Percentiles rank a stretch among this genome's conserved stretches.
Evolutionary conservation across 2,797 vertebrate genomes (phyloP).

Genomic region (Tauraco hartlaubi): DNA sequence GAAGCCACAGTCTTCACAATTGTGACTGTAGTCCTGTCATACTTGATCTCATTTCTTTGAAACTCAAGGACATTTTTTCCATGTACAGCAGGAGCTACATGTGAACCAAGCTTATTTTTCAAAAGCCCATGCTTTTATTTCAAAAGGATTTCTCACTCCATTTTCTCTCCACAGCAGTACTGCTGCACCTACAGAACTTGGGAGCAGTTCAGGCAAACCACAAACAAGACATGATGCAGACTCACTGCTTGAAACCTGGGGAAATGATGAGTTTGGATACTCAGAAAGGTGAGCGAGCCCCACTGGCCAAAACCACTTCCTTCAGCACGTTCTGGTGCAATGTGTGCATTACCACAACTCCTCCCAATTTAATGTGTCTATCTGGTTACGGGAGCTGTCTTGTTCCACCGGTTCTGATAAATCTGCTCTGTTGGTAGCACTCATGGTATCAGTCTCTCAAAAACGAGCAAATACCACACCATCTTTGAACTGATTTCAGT

Average conservation of each 20-base stretch:
- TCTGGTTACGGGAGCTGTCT: background rate
- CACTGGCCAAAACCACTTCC: background rate
- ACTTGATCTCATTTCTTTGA: accelerated
- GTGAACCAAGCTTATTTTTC: background rate
- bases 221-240: accelerated
- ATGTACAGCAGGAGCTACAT: background rate
- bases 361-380: background rate
- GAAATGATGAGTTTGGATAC: background rate
- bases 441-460: background rate
- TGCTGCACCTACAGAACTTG: background rate
- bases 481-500: background rate
- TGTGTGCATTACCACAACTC: accelerated
- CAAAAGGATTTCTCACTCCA: background rate
- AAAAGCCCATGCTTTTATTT: background rate
- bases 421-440: background rate
- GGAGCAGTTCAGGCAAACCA: background rate
- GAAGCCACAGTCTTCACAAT: background rate
- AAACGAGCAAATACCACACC: background rate
- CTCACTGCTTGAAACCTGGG: background rate
- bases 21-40: background rate
- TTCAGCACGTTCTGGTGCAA: background rate
- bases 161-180: background rate
- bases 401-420: background rate
- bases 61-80: background rate
- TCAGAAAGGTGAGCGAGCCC: background rate